phyloP scores from a whole-genome alignment of 2,888 invertebrate genomes.

The Ophraella communa region DNA sequence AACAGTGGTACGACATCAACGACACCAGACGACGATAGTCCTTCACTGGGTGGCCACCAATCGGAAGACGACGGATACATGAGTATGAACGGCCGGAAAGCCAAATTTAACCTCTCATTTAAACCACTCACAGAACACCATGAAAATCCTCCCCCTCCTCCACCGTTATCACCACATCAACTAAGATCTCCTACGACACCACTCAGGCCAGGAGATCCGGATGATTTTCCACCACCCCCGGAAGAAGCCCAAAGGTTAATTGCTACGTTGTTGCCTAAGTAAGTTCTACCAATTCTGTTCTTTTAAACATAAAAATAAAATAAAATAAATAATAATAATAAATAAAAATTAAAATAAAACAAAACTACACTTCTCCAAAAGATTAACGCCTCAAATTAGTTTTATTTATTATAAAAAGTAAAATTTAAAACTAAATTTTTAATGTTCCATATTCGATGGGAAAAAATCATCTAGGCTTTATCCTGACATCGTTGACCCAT shows the following conservation, averaged over 20 bases:
- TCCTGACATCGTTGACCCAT: too few species aligned
- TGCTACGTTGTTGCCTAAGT: constrained; percentile 78
- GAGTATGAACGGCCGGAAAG: constrained; percentile 79
- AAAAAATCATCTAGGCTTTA: too few species aligned
- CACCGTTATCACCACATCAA: constrained; percentile 15
- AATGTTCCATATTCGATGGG: too few species aligned
- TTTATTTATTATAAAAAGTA: too few species aligned
- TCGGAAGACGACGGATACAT: constrained; percentile 92
- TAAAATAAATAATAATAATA: too few species aligned
- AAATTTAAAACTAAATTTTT: too few species aligned
- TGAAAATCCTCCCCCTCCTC: constrained; percentile 46
- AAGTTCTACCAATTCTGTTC: too few species aligned
- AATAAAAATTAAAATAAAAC: too few species aligned
- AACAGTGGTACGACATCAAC: constrained; percentile 49
- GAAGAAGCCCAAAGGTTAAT: constrained; percentile 80
- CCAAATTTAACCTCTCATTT: constrained; percentile 62
- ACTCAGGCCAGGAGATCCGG: constrained; percentile 54
- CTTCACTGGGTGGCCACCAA: constrained; percentile 77
- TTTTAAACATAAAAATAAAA: too few species aligned
- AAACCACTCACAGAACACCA: constrained; percentile 68
- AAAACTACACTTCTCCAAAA: too few species aligned
- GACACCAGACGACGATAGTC: constrained; percentile 73
- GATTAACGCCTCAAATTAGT: too few species aligned
- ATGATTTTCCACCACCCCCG: constrained; percentile 74
- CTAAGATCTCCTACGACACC: constrained; percentile 12